Evolutionary conservation across 2,113 vertebrate genomes (phyloP).

Genomic region (Mustela lutreola): DNA sequence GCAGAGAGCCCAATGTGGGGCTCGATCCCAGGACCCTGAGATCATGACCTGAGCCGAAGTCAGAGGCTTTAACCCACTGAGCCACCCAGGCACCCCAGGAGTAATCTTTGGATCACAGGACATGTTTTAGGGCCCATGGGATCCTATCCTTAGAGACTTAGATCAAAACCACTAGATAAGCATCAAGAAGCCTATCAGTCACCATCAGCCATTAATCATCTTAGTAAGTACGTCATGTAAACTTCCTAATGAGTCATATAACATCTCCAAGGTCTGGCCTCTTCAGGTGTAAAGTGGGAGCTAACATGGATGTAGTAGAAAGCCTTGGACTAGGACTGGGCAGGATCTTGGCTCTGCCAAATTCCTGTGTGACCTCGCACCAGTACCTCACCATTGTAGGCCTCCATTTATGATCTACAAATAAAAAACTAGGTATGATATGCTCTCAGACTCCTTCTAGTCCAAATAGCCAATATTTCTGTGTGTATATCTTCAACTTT

Average conservation of each 20-base stretch:
- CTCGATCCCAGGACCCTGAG: no score
- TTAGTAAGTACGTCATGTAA: neutral
- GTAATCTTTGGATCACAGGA: neutral
- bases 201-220: neutral
- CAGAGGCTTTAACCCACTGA: no score
- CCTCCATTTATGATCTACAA: neutral
- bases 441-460: neutral
- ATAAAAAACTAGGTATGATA: neutral
- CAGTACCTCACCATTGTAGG: neutral
- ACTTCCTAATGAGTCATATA: neutral
- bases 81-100: neutral
- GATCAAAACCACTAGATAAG: conserved; percentile 1
- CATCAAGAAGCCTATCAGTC: neutral
- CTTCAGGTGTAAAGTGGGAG: neutral
- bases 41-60: no score
- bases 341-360: neutral
- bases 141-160: neutral
- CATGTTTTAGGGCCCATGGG: neutral
- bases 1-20: no score
- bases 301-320: neutral
- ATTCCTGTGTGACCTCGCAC: neutral
- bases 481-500: neutral
- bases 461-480: conserved; percentile 6
- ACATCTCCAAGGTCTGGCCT: neutral
- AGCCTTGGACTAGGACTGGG: neutral